phyloP scores from a whole-genome alignment of 2,113 vertebrate genomes.

The Falcunculus frontatus region DNA sequence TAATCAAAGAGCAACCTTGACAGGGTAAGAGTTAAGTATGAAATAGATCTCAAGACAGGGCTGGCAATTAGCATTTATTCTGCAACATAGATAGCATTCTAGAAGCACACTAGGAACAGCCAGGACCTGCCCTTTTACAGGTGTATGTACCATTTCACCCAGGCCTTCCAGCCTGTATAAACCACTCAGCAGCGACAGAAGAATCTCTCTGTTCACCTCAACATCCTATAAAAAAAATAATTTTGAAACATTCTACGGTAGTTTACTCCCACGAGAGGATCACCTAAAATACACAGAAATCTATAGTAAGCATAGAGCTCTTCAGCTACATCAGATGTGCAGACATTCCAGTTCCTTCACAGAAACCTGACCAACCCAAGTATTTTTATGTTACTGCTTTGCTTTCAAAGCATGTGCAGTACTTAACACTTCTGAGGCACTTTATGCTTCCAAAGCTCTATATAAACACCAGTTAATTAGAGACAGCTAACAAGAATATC shows the following conservation, averaged over 20 bases:
- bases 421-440: background rate
- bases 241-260: background rate
- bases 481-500: background rate
- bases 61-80: background rate
- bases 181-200: background rate
- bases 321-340: background rate
- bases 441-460: background rate
- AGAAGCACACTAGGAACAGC: background rate
- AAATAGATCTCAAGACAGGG: background rate
- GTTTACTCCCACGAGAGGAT: background rate
- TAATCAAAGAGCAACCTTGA: background rate
- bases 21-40: background rate
- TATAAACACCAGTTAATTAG: constrained; percentile 1
- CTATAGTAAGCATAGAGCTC: background rate
- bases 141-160: background rate
- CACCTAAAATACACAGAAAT: background rate
- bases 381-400: background rate
- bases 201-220: background rate
- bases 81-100: background rate
- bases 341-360: background rate
- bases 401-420: background rate
- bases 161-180: background rate
- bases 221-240: background rate
- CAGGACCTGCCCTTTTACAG: background rate
- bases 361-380: background rate